Evolutionary conservation across 2,797 vertebrate genomes (phyloP), one percentile per base, ranked within the genome.

Genomic region (Ispidina picta): DNA sequence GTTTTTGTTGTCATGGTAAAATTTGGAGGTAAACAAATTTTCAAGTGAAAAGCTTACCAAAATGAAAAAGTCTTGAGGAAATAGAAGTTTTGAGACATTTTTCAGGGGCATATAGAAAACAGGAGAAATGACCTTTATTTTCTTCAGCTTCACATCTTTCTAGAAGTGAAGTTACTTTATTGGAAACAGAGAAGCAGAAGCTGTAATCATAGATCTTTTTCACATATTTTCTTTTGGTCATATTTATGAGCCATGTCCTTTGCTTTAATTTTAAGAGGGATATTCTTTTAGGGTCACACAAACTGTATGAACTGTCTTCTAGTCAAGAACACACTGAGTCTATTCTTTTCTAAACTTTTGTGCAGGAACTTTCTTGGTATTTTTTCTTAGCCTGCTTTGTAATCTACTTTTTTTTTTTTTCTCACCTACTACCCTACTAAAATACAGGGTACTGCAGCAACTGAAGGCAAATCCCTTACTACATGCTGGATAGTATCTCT

Each of bases 1-100:
- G 64, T 11, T 83, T 63, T 56, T 82, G 94, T 76, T 93, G 74
- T 89, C 59, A 4, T 58, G 83, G 64, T 90, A 31, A 56, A 79
- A 84, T 29, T 83, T 35, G 60, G 44, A 79, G 37, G 31, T 49
- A 76, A 78, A 44, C 28, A 17, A 2, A 63, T 90, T 64, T 46
- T 83, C 74, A 70, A 79, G 25, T 48, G 60, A 37, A 86, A 65
- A 93, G 76, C 52, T 54, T 43, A 23, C 68, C 48, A 46, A 83
- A 81, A 48, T 77, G 43, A 58, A 88, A 91, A 71, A 7, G 25
- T 60, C 81, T 60, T 5, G 51, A 90, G 75, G 65, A 88, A 86
- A 60, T 46, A 51, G 0, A 17, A 65, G 64, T 60, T 81, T 37
- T 48, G 37, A 81, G 71, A 48, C 21, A 8, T 15, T 68, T 68